phyloP scores from a whole-genome alignment of 2,888 invertebrate species.

The Nysson spinosus region DNA sequence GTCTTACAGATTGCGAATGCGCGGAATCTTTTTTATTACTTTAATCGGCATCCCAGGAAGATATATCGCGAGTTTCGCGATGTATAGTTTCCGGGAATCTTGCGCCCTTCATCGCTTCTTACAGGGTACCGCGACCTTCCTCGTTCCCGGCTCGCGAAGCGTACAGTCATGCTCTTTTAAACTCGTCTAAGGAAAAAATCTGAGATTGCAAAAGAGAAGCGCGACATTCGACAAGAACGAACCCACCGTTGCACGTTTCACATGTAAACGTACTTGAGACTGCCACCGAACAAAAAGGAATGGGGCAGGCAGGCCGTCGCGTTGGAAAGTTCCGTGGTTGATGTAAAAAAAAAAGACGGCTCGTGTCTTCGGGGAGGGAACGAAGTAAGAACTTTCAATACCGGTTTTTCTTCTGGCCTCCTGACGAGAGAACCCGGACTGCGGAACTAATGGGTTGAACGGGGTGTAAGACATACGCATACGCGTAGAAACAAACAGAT shows the following conservation, averaged over 20 bases:
- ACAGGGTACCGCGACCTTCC: too few relatives aligned
- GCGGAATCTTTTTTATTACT: conserved; percentile 1
- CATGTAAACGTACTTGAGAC: conserved; percentile 24
- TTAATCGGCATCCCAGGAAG: not conserved
- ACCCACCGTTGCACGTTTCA: conserved; percentile 14
- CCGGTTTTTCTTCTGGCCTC: conserved; percentile 39
- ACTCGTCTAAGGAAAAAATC: conserved; percentile 9
- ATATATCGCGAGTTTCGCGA: conserved; percentile 12
- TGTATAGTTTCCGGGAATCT: not conserved
- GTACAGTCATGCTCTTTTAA: conserved; percentile 1
- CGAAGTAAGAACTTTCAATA: conserved; percentile 62
- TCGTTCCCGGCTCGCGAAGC: not conserved
- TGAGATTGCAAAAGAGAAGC: not conserved
- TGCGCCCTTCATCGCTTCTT: not conserved
- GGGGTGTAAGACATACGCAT: conserved; percentile 30
- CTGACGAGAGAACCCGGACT: conserved; percentile 20
- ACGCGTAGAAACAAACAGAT: conserved; percentile 1
- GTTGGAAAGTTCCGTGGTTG: too few relatives aligned
- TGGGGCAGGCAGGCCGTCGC: too few relatives aligned
- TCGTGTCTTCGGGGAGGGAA: conserved; percentile 37
- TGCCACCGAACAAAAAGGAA: conserved; percentile 4
- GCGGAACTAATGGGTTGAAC: conserved; percentile 28
- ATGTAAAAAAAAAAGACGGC: conserved; percentile 36
- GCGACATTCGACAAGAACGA: conserved; percentile 1
- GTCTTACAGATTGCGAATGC: not conserved